phyloP scores from a whole-genome alignment of 2,797 vertebrate genomes.

The Carduelis carduelis region DNA sequence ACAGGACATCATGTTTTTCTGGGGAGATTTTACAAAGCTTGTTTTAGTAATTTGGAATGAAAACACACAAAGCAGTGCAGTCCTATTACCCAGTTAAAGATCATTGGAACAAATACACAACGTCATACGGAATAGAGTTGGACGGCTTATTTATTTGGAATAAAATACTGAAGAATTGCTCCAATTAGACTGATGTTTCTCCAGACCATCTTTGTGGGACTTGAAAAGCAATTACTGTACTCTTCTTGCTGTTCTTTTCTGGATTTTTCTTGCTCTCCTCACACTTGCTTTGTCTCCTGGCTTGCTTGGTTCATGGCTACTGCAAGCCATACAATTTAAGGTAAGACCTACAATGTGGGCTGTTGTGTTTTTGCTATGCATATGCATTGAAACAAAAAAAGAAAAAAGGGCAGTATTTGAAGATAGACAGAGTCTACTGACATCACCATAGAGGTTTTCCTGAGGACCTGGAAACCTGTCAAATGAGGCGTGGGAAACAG shows the following conservation, averaged over 20 bases:
- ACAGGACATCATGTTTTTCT: neutral
- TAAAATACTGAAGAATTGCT: constrained; percentile 10
- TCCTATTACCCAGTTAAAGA: neutral
- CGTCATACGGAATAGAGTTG: neutral
- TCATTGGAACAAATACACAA: neutral
- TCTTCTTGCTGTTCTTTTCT: neutral
- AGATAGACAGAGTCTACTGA: neutral
- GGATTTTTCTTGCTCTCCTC: neutral
- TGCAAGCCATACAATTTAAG: neutral
- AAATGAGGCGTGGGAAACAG: neutral
- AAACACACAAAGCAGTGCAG: neutral
- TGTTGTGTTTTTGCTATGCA: neutral
- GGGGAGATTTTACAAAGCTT: neutral
- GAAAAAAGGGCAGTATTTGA: neutral
- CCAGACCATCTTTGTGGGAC: neutral
- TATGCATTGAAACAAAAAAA: neutral
- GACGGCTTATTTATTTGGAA: constrained; percentile 23
- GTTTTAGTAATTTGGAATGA: constrained; percentile 18
- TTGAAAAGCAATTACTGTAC: neutral
- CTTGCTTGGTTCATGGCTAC: neutral
- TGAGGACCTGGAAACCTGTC: neutral
- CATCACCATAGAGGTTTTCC: neutral
- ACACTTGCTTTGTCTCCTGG: neutral
- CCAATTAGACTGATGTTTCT: constrained; percentile 30
- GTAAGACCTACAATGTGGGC: neutral